Evolutionary conservation across 2,113 vertebrate species (phyloP).

Genomic region (Australoheros scitulus): DNA sequence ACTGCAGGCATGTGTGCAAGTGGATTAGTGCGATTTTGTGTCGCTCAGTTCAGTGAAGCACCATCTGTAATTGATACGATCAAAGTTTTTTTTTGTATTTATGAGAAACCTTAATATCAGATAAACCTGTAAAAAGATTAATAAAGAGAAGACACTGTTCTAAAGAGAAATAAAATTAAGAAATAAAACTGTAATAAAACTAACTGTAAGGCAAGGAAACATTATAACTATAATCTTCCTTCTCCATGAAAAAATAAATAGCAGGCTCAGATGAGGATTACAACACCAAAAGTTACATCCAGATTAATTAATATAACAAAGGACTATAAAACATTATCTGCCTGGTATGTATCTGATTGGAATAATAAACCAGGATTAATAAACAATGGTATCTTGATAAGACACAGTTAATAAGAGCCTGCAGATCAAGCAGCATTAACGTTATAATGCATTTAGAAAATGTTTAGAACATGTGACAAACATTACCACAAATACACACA

Average conservation of each 20-base stretch:
- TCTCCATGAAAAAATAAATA: constrained; percentile 46
- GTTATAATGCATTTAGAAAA: background rate
- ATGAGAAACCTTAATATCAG: constrained; percentile 73
- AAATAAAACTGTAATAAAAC: background rate
- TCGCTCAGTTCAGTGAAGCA: constrained; percentile 38
- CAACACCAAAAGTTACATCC: constrained; percentile 55
- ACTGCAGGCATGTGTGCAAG: background rate
- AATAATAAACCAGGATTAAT: constrained; percentile 37
- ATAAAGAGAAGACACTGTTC: constrained; percentile 55
- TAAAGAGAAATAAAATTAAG: constrained; percentile 37
- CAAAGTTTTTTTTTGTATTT: constrained; percentile 69
- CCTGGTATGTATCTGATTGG: background rate
- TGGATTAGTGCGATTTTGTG: constrained; percentile 22
- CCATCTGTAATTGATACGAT: constrained; percentile 71
- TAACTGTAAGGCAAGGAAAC: background rate
- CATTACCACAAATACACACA: background rate
- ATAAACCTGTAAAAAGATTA: constrained; percentile 74
- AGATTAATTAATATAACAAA: constrained; percentile 60
- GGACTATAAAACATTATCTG: constrained; percentile 32
- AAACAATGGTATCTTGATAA: constrained; percentile 29
- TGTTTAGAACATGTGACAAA: background rate
- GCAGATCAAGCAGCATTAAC: background rate
- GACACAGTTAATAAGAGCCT: background rate
- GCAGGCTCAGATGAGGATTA: constrained; percentile 68
- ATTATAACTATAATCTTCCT: constrained; percentile 62